Evolutionary conservation across 2,888 invertebrate species (phyloP), one percentile per base, ranked within the genome.

Genomic region (Drosophila multiciliata): DNA sequence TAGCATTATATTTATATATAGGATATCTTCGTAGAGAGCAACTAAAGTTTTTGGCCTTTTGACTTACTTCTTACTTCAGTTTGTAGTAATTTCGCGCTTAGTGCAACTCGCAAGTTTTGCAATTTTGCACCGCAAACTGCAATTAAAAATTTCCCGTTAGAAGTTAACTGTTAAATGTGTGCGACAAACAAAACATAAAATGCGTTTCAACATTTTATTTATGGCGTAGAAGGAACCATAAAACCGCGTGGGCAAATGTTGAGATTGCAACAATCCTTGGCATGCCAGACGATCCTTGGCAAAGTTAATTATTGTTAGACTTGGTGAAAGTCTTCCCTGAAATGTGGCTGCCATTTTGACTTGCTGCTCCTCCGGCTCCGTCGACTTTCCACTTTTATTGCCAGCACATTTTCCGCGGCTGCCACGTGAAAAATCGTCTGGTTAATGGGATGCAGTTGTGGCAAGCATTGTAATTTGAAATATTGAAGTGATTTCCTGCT

Each of bases 231-330:
- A 12, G 49, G 33, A 57, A 57, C 54, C 59, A 33, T 32, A 53
- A 64, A 68, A 79, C 77, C 72, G 77, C 73, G 60, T 78, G 80
- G 58, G 60, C 50, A 52, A 77, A 73, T 74, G 66, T 42, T 65
- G 60, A 78, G 70, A 70, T n/a, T 67, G 71, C 67, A 70, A 66
- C 69, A 66, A 62, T 61, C 58, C 52, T 32, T 23, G 66, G 64
- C 53, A 50, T 38, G 58, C 33, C 59, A 50, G 50, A 17, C 36
- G 26, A 42, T 76, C 75, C 82, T 80, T 72, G 80, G 60, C 67
- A 80, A 90, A 80, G 80, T 88, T 87, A 75, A 87, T 87, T 86
- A 83, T 90, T 80, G 86, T 90, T 90, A 88, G 68, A 60, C 7
- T n/a, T n/a, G 38, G 38, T 66, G 61, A 58, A 78, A 69, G 77